A percentile compares a stretch with the other conserved stretches of the same genome.
These are phyloP conservation scores for Drosophila subpulchrella DNA, from an alignment of 1,140 invertebrate genomes.

Conservation along the genomic window DNA sequence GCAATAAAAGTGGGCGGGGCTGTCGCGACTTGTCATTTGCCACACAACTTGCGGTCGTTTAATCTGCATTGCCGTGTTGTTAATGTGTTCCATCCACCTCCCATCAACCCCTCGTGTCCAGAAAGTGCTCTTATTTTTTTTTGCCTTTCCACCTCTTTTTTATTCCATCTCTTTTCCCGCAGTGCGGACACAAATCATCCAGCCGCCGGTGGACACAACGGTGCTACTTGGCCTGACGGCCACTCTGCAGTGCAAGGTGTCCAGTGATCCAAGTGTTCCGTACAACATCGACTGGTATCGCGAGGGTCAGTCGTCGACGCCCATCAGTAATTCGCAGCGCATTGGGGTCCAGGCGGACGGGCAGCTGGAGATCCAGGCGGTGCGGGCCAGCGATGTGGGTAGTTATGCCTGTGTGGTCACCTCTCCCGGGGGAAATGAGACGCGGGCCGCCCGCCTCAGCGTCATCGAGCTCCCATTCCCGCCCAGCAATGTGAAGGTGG, in stretches of 20 bases:
- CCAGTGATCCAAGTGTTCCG: constrained; percentile 95
- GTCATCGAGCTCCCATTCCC: constrained; percentile 97
- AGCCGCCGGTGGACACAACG: constrained; percentile 94
- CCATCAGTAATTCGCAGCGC: constrained; percentile 86
- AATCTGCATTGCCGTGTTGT: constrained; percentile 65
- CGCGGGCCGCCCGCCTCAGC: constrained; percentile 91
- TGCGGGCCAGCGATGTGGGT: constrained; percentile 92
- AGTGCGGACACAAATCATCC: constrained; percentile 96
- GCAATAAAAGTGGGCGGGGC: constrained; percentile 36
- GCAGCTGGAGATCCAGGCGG: constrained; percentile 92
- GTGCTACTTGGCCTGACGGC: constrained; percentile 96
- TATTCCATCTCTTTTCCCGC: constrained; percentile 35
- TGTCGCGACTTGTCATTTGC: constrained; percentile 47
- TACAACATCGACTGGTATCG: constrained; percentile 96
- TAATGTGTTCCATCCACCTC: constrained; percentile 41
- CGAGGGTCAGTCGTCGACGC: constrained; percentile 88
- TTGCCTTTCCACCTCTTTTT: background rate
- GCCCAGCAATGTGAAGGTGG: constrained; percentile 93
- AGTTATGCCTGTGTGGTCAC: constrained; percentile 91
- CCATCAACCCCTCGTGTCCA: background rate
- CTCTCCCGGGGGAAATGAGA: constrained; percentile 96
- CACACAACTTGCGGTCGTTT: constrained; percentile 50
- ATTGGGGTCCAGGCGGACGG: constrained; percentile 91
- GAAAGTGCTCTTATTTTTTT: background rate
- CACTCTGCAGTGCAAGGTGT: constrained; percentile 96